phyloP scores from a whole-genome alignment of 2,113 vertebrate species.

The Lasiurus cinereus region DNA sequence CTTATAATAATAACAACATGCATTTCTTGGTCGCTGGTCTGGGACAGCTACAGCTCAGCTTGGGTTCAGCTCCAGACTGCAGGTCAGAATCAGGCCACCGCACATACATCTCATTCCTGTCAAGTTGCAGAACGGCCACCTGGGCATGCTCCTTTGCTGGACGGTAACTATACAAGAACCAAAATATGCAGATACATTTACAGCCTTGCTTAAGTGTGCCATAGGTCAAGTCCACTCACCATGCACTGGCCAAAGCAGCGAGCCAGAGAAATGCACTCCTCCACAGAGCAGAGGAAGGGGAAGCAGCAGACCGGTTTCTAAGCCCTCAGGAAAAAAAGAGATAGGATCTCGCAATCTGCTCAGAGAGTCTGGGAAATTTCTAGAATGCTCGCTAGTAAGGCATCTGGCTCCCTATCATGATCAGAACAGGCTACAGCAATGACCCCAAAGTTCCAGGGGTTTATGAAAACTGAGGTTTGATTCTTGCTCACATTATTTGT shows the following conservation, averaged over 20 bases:
- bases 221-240: background rate
- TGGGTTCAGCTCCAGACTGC: background rate
- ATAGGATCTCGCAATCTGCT: background rate
- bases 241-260: background rate
- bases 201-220: background rate
- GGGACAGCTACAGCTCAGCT: background rate
- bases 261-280: background rate
- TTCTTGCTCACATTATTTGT: background rate
- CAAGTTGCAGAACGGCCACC: background rate
- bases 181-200: background rate
- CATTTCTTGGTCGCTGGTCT: background rate
- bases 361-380: background rate
- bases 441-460: background rate
- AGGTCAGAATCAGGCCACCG: background rate
- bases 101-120: background rate
- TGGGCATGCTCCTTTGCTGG: background rate
- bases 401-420: background rate
- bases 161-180: background rate
- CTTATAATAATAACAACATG: background rate
- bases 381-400: background rate
- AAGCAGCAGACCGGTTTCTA: background rate
- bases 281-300: background rate
- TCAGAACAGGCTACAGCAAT: background rate
- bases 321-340: background rate
- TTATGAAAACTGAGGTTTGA: slow-evolving; percentile 1